A percentile compares a stretch with the other conserved stretches of the same genome.
Evolutionary conservation across 2,797 vertebrate genomes (phyloP).

Genomic region (Pygocentrus nattereri): DNA sequence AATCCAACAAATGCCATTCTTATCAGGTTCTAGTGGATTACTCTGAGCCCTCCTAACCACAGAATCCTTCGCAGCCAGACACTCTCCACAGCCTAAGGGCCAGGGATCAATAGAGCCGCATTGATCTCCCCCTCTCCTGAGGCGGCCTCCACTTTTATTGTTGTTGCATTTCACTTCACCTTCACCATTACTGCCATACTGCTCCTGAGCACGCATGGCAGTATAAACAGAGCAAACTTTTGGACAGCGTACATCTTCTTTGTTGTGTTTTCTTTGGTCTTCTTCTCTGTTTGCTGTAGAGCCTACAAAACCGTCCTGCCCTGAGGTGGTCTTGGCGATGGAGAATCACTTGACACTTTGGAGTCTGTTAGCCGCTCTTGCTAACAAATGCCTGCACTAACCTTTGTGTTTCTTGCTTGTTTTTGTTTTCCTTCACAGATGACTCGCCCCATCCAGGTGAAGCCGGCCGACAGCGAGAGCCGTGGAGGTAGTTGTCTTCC

Average conservation of each 20-base stretch:
- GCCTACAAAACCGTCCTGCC: neutral
- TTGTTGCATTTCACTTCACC: slow-evolving; percentile 69
- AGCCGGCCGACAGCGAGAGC: slow-evolving; percentile 98
- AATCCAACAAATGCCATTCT: slow-evolving; percentile 85
- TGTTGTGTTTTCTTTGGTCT: slow-evolving; percentile 16
- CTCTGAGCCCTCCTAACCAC: slow-evolving; percentile 80
- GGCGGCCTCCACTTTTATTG: slow-evolving; percentile 82
- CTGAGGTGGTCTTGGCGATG: neutral
- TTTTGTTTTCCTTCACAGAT: slow-evolving; percentile 83
- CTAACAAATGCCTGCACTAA: slow-evolving; percentile 64
- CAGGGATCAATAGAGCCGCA: slow-evolving; percentile 82
- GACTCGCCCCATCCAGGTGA: slow-evolving; percentile 99
- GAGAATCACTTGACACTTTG: slow-evolving; percentile 55
- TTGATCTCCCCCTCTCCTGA: slow-evolving; percentile 79
- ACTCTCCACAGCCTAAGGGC: slow-evolving; percentile 77
- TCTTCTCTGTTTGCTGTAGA: slow-evolving; percentile 7
- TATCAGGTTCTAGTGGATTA: slow-evolving; percentile 87
- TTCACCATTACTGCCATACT: slow-evolving; percentile 60
- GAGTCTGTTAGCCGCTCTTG: slow-evolving; percentile 60
- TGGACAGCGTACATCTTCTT: neutral
- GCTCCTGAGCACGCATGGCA: slow-evolving; percentile 42
- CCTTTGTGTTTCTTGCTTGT: slow-evolving; percentile 60
- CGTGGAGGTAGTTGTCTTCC: slow-evolving; percentile 97
- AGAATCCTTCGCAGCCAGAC: slow-evolving; percentile 81
- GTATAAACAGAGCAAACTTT: slow-evolving; percentile 39